Evolutionary conservation across 2,113 vertebrate genomes (phyloP).

Genomic region (Ceyx cyanopectus): DNA sequence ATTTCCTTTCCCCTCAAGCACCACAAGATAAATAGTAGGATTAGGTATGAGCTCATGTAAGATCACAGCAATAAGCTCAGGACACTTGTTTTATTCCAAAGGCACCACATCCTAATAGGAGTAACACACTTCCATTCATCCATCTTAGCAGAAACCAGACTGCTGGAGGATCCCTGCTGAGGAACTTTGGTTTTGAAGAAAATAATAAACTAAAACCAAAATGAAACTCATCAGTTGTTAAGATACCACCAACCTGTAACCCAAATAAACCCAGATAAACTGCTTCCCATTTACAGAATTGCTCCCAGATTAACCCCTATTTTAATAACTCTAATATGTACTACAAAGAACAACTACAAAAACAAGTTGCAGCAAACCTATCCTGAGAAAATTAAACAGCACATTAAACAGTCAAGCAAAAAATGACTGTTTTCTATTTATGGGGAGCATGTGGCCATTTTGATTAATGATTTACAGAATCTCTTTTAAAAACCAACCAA

Average conservation of each 20-base stretch:
- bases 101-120: neutral
- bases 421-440: neutral
- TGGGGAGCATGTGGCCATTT: neutral
- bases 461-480: fast-evolving
- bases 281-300: neutral
- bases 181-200: neutral
- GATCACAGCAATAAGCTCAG: neutral
- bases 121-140: neutral
- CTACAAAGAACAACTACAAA: neutral
- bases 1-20: neutral
- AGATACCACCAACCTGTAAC: neutral
- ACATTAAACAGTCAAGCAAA: neutral
- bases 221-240: neutral
- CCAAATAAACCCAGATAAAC: neutral
- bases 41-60: neutral
- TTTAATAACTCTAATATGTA: neutral
- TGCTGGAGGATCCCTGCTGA: neutral
- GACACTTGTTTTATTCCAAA: neutral
- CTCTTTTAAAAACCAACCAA: neutral
- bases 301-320: neutral
- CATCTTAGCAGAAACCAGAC: neutral
- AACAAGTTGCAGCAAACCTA: neutral
- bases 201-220: neutral
- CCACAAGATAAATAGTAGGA: neutral
- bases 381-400: neutral